A percentile compares a stretch with the other conserved stretches of the same genome.
Conservation (phyloP, 2,113 vertebrate genomes). For the mouse (Mus musculus) region DNA sequence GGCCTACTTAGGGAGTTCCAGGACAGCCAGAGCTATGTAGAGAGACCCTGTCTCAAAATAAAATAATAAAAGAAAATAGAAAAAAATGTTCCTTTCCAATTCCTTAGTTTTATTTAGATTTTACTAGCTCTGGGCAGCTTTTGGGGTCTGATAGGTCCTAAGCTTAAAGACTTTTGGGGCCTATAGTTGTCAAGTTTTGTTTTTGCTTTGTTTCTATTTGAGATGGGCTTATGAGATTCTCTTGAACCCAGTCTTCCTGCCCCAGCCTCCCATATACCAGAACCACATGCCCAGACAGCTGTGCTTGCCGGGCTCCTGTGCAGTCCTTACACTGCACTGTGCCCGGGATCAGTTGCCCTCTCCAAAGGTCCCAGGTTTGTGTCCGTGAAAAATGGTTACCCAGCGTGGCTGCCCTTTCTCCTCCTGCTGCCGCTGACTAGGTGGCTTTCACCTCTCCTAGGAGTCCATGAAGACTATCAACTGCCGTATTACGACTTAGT, state of each 20-base stretch:
- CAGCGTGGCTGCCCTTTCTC: background rate
- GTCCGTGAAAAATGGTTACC: background rate
- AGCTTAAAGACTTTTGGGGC: background rate
- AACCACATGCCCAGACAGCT: background rate
- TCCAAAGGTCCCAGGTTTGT: background rate
- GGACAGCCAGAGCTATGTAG: background rate
- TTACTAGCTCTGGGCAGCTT: background rate
- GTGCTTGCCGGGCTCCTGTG: background rate
- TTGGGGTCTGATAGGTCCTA: too few species aligned
- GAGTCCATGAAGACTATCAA: conserved; percentile 98
- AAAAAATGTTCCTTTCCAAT: background rate
- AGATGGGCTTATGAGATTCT: background rate
- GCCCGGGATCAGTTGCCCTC: background rate
- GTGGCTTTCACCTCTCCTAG: conserved; percentile 82
- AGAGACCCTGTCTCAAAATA: background rate
- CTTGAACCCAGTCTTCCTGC: background rate
- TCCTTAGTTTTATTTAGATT: background rate
- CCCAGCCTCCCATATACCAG: background rate
- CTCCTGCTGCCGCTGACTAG: conserved; percentile 27
- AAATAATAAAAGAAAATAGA: background rate
- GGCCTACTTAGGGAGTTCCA: background rate
- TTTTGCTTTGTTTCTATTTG: background rate
- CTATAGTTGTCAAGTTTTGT: background rate
- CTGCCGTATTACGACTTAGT: conserved; percentile 98
- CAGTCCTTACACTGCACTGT: too few species aligned